Conservation (phyloP, 1,140 invertebrate species). For the Agrypnia vestita region DNA sequence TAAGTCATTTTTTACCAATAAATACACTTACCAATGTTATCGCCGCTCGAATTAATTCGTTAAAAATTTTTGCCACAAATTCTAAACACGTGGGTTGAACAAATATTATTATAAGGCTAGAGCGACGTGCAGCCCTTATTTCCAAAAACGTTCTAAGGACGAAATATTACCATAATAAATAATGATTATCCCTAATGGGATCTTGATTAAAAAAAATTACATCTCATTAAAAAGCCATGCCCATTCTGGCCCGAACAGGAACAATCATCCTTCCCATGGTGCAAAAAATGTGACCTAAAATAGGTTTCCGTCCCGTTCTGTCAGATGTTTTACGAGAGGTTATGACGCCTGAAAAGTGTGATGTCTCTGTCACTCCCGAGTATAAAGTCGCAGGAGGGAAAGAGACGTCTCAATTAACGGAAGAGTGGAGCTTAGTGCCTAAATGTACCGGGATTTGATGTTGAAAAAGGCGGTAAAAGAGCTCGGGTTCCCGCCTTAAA, state of each 20-base stretch:
- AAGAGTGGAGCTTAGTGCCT: conserved; percentile 8
- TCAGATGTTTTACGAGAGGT: conserved; percentile 32
- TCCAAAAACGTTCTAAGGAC: not conserved
- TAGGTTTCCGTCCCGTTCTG: conserved; percentile 44
- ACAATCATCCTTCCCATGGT: conserved; percentile 12
- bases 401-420: conserved; percentile 29
- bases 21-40: not conserved
- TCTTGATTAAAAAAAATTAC: conserved; percentile 35
- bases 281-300: conserved; percentile 49
- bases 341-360: conserved; percentile 13
- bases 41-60: not conserved
- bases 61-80: not conserved
- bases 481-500: not conserved
- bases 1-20: not conserved
- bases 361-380: not conserved
- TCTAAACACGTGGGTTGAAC: conserved; percentile 18
- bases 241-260: conserved; percentile 25
- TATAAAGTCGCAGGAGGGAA: not conserved
- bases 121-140: not conserved
- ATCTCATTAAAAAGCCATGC: conserved; percentile 42
- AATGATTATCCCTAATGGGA: conserved; percentile 25
- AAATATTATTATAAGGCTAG: conserved; percentile 15
- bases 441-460: conserved; percentile 40
- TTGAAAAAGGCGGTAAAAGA: conserved; percentile 48
- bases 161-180: conserved; percentile 7